Evolutionary conservation across 2,113 vertebrate genomes (phyloP).

Genomic region (Solea senegalensis): DNA sequence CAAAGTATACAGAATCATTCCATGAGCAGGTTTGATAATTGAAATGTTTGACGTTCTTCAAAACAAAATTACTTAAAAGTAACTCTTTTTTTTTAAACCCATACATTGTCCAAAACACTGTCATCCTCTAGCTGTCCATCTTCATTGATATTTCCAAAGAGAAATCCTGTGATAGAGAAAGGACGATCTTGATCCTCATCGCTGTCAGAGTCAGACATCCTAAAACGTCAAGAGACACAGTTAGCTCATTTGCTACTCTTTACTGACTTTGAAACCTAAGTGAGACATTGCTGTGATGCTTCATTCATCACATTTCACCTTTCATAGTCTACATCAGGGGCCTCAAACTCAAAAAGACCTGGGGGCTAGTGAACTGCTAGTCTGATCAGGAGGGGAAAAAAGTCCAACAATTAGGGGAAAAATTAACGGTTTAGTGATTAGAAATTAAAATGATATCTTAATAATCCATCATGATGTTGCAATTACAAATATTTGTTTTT

Average conservation of each 20-base stretch:
- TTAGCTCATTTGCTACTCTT: background rate
- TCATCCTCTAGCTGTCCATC: slow-evolving; percentile 96
- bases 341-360: too few relatives aligned
- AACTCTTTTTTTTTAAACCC: slow-evolving; percentile 30
- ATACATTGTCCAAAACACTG: slow-evolving; percentile 92
- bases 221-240: slow-evolving; percentile 17
- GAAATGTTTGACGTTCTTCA: background rate
- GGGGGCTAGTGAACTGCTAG: too few relatives aligned
- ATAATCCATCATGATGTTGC: too few relatives aligned
- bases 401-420: too few relatives aligned
- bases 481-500: too few relatives aligned
- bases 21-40: background rate
- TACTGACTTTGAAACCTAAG: too few relatives aligned
- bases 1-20: background rate
- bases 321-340: too few relatives aligned
- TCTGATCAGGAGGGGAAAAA: too few relatives aligned
- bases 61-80: background rate
- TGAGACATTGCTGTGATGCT: background rate
- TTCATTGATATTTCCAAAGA: slow-evolving; percentile 98
- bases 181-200: slow-evolving; percentile 88
- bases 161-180: slow-evolving; percentile 93
- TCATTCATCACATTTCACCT: too few relatives aligned
- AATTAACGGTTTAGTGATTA: too few relatives aligned
- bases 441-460: too few relatives aligned
- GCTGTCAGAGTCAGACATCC: slow-evolving; percentile 92